phyloP scores from a whole-genome alignment of 2,888 invertebrate species.

The Papilio gigon region DNA sequence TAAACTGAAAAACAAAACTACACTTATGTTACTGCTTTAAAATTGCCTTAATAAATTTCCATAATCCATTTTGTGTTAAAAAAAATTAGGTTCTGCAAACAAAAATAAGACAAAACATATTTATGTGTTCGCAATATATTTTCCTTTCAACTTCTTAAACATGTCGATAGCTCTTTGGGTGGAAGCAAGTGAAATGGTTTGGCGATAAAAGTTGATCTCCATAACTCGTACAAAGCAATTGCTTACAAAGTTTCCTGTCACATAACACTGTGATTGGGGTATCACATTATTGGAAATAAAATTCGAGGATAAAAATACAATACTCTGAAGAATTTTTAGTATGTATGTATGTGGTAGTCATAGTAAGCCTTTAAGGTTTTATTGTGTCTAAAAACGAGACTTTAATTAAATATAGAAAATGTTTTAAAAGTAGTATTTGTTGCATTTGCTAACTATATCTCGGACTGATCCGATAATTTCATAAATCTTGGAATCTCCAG shows the following conservation, averaged over 20 bases:
- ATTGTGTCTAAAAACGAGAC: background rate
- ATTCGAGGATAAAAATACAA: background rate
- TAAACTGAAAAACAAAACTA: too few relatives aligned
- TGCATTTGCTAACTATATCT: background rate
- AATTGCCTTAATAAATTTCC: background rate
- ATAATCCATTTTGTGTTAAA: background rate
- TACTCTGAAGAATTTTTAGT: background rate
- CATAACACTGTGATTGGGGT: constrained; percentile 10
- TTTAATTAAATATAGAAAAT: background rate
- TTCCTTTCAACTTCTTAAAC: constrained; percentile 1
- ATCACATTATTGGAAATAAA: background rate
- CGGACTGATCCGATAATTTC: background rate
- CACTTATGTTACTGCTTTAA: too few relatives aligned
- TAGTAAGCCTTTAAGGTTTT: too few relatives aligned
- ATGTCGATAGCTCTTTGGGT: constrained; percentile 1
- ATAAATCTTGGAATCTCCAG: background rate
- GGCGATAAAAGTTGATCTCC: constrained; percentile 29
- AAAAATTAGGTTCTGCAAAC: background rate
- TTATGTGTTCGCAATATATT: background rate
- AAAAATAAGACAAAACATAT: background rate
- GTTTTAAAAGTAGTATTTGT: background rate
- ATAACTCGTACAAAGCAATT: constrained; percentile 36
- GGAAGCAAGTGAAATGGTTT: constrained; percentile 16
- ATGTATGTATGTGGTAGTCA: too few relatives aligned
- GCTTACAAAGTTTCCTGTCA: constrained; percentile 31